Conservation (phyloP, 92 coral and sea anemone genomes). For the Isaurus tuberculatus region DNA sequence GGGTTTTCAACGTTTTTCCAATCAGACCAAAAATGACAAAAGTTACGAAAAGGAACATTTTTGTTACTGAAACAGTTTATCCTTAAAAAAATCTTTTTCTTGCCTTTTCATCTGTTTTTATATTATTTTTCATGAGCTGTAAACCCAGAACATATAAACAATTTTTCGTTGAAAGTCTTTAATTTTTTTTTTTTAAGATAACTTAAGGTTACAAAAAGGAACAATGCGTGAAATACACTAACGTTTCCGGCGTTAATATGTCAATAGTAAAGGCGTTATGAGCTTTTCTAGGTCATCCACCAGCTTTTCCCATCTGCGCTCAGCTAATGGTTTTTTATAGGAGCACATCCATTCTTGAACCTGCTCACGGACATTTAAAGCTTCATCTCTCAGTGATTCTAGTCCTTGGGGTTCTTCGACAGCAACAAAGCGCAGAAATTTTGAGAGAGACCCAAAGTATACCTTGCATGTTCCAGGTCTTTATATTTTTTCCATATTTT, state of each 20-base stretch:
- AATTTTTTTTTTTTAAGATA: constrained; percentile 2
- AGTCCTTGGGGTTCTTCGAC: constrained; percentile 44
- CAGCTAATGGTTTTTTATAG: constrained; percentile 40
- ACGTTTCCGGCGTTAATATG: constrained; percentile 22
- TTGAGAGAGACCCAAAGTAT: not conserved
- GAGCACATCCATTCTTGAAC: constrained; percentile 48
- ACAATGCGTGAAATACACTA: constrained; percentile 11
- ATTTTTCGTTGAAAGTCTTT: constrained; percentile 24
- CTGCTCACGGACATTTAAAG: constrained; percentile 56
- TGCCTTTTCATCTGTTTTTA: constrained; percentile 23
- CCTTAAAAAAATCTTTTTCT: constrained; percentile 2
- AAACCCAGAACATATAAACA: constrained; percentile 12
- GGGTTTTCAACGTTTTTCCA: constrained; percentile 23
- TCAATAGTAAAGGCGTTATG: constrained; percentile 47
- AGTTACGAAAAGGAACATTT: constrained; percentile 35
- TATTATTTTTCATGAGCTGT: constrained; percentile 7
- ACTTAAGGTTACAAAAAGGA: constrained; percentile 42
- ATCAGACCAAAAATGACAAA: constrained; percentile 22
- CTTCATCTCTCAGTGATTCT: constrained; percentile 32
- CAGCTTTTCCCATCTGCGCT: constrained; percentile 60
- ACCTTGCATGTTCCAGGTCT: constrained; percentile 1
- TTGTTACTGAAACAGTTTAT: constrained; percentile 18
- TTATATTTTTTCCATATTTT: constrained; percentile 34
- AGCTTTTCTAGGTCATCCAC: constrained; percentile 54
- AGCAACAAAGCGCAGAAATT: constrained; percentile 49